Evolutionary conservation across 2,888 invertebrate species (phyloP), one percentile per base, ranked within the genome.

Genomic region (Tortrix viridana): DNA sequence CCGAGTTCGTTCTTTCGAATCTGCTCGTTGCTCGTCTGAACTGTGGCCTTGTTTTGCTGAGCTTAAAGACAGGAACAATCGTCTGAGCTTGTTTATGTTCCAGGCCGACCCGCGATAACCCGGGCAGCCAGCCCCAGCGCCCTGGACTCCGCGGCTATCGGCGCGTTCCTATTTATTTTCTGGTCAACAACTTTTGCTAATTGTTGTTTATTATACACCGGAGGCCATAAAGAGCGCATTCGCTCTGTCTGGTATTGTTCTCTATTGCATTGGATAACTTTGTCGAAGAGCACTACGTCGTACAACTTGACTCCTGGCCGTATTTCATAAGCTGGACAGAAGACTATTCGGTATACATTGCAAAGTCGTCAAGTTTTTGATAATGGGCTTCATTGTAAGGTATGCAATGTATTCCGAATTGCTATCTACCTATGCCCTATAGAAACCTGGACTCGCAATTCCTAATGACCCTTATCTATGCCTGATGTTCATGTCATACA

Each of bases 41-140:
- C 47, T 44, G 16, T 16, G 32, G 20, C 22, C 47, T 46, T 52
- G 37, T 46, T 52, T 60, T 50, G 20, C 18, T 41, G 7, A 52
- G 38, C 38, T 41, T 41, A 41, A 37, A 14, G 6, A 37, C 19
- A 49, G 23, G 12, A 18, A 53, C 26, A 22, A 26, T 41, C 20
- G 38, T 16, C 23, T 26, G 18, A 12, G 49, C 44, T 53, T 47
- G 38, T 38, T 46, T 32, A 54, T 18, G 43, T 20, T 16, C n/a
- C 22, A 48, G 60, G 47, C 43, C 47, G 55, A 55, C 55, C 61
- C 22, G 14, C 12, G 22, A 61, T 61, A 55, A 61, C 55, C 49
- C 43, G 12, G 41, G 32, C 9, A 2, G 32, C 3, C 32, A 12
- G 32, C 32, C 9, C 32, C 49, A 19, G 16, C 32, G 32, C 19